Evolutionary conservation across 1,140 invertebrate genomes (phyloP).

Genomic region (Melitaea cinxia): DNA sequence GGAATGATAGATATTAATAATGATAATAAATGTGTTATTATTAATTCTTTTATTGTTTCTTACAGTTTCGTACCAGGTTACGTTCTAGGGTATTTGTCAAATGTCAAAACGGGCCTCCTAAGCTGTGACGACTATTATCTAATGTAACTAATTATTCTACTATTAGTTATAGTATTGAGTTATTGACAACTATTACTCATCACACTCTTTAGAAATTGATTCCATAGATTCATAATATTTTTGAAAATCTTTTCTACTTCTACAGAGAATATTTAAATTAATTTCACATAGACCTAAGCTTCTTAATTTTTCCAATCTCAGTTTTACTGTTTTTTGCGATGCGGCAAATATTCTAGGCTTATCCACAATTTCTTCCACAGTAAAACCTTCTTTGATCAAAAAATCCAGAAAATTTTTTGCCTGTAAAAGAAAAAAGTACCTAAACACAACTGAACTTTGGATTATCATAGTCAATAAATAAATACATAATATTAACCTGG

Average conservation of each 20-base stretch:
- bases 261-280: conserved; percentile 76
- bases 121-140: no score
- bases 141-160: no score
- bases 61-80: no score
- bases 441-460: not conserved
- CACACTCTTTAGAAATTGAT: conserved; percentile 30
- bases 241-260: conserved; percentile 73
- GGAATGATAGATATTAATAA: no score
- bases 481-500: no score
- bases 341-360: conserved; percentile 69
- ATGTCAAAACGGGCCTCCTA: no score
- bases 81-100: no score
- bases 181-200: no score
- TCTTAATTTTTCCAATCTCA: conserved; percentile 62
- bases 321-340: conserved; percentile 69
- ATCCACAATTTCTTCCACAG: conserved; percentile 64
- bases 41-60: no score
- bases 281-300: conserved; percentile 58
- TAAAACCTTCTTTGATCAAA: conserved; percentile 67
- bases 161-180: no score
- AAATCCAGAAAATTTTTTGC: conserved; percentile 73
- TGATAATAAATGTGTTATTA: no score
- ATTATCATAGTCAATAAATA: no score
- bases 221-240: conserved; percentile 67
- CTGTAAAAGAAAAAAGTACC: conserved; percentile 52